phyloP scores from a whole-genome alignment of 2,888 invertebrate species.

The Isoperla grammatica region DNA sequence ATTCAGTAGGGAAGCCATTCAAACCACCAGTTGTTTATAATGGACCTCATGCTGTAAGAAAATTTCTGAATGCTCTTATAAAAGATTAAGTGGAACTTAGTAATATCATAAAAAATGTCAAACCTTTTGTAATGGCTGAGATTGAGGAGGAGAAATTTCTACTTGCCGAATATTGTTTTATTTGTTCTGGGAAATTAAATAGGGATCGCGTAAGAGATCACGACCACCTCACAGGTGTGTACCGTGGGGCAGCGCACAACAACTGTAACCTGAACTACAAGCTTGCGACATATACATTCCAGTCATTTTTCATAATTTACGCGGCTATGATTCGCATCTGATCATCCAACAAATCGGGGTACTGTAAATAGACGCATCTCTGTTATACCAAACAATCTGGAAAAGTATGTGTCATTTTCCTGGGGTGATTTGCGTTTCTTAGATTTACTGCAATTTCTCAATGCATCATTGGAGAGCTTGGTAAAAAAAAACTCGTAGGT shows the following conservation, averaged over 20 bases:
- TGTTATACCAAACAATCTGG: constrained; percentile 27
- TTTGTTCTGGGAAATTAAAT: too few species aligned
- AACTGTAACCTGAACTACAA: constrained; percentile 31
- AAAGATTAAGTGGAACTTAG: not conserved
- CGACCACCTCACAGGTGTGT: constrained; percentile 36
- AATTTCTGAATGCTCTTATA: not conserved
- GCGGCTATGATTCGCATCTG: constrained; percentile 37
- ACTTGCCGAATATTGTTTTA: constrained; percentile 32
- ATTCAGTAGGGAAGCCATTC: not conserved
- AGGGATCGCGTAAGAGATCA: constrained; percentile 35
- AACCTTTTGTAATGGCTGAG: constrained; percentile 23
- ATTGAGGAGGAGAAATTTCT: constrained; percentile 33
- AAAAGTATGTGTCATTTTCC: constrained; percentile 21
- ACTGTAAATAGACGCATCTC: not conserved
- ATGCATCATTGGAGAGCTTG: constrained; percentile 35
- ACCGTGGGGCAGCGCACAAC: constrained; percentile 34
- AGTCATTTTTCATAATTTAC: constrained; percentile 38
- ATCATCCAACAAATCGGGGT: constrained; percentile 30
- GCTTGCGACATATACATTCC: constrained; percentile 38
- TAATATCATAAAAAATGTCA: constrained; percentile 25
- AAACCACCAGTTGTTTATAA: not conserved
- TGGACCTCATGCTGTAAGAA: not conserved
- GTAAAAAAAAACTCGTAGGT: constrained; percentile 31
- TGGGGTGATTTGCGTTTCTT: constrained; percentile 30
- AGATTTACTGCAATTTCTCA: constrained; percentile 37